Evolutionary conservation across 2,797 vertebrate genomes (phyloP).

Genomic region (Myioborus melanocephalus): DNA sequence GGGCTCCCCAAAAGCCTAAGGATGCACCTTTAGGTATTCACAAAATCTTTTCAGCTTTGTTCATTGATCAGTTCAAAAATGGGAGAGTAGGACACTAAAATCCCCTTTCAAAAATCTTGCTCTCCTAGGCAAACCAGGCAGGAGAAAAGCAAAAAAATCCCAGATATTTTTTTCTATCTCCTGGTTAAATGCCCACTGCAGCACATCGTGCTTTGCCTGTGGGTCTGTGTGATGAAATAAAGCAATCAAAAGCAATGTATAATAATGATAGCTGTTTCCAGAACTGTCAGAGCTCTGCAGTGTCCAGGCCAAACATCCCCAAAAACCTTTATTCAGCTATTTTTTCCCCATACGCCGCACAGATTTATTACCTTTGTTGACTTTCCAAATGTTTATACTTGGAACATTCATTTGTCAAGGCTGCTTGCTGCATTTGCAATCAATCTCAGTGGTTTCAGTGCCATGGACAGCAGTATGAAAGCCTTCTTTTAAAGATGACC

Average conservation of each 20-base stretch:
- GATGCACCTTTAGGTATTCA: neutral
- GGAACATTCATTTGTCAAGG: slow-evolving; percentile 48
- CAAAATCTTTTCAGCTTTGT: neutral
- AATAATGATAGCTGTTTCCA: slow-evolving; percentile 42
- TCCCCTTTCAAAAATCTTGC: neutral
- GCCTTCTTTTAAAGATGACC: slow-evolving; percentile 26
- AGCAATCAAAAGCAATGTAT: slow-evolving; percentile 10
- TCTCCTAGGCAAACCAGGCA: neutral
- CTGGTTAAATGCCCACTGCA: neutral
- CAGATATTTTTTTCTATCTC: neutral
- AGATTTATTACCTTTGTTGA: slow-evolving; percentile 60
- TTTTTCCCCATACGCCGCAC: neutral
- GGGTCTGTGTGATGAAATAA: neutral
- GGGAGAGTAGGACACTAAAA: neutral
- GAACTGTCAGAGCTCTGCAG: neutral
- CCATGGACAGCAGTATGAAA: neutral
- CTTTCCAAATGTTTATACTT: slow-evolving; percentile 51
- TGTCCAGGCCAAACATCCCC: neutral
- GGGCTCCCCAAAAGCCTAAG: neutral
- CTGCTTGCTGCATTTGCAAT: slow-evolving; percentile 42
- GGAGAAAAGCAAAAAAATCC: neutral
- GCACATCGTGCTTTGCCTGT: slow-evolving; percentile 16
- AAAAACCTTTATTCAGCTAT: slow-evolving; percentile 46
- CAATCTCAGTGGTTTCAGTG: slow-evolving; percentile 6
- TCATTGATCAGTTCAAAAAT: neutral